Percentiles rank a stretch among this genome's conserved stretches.
Evolutionary conservation across 1,140 invertebrate species (phyloP).

Genomic region (Brachionus manjavacas): DNA sequence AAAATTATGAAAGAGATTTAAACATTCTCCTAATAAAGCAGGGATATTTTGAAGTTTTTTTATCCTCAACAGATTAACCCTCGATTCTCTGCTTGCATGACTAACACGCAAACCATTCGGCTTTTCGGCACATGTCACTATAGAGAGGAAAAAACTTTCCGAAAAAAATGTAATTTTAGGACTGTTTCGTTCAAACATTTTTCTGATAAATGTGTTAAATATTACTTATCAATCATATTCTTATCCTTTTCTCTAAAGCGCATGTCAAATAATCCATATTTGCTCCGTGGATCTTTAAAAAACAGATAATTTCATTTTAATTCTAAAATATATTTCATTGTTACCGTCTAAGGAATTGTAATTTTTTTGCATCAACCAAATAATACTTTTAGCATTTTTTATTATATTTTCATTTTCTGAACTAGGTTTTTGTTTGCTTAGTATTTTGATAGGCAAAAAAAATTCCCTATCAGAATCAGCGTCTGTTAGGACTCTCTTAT

Average conservation of each 20-base stretch:
- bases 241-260: neutral
- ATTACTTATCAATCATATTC: neutral
- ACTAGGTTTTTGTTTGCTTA: neutral
- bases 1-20: too few relatives aligned
- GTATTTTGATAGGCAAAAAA: neutral
- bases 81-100: too few relatives aligned
- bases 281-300: neutral
- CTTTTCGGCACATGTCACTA: too few relatives aligned
- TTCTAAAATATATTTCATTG: neutral
- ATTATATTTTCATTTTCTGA: neutral
- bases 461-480: neutral
- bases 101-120: too few relatives aligned
- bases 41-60: too few relatives aligned
- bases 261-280: neutral
- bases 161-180: too few relatives aligned
- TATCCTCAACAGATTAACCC: too few relatives aligned
- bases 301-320: neutral
- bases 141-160: too few relatives aligned
- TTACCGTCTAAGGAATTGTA: neutral
- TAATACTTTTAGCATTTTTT: constrained; percentile 5
- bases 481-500: neutral
- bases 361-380: neutral
- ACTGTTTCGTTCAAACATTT: too few relatives aligned
- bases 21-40: too few relatives aligned
- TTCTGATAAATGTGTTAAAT: neutral